Percentiles rank a stretch among this genome's conserved stretches.
Conservation (phyloP, 2,888 invertebrate species). For the Cephus pygmeus region DNA sequence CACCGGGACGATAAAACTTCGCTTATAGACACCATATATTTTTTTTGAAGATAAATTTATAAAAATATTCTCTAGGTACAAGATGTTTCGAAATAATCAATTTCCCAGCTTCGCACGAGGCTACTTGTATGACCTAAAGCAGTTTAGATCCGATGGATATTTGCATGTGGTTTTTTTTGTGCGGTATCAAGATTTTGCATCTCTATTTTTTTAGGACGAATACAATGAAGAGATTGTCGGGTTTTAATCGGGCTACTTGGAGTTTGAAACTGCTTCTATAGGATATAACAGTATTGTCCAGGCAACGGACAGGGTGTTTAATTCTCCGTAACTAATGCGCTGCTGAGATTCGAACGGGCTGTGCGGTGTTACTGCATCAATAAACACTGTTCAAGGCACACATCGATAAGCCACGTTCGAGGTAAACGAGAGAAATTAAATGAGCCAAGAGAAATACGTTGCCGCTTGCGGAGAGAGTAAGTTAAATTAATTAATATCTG, state of each 20-base stretch:
- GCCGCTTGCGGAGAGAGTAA: background rate
- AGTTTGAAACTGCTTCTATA: background rate
- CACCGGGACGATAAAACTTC: background rate
- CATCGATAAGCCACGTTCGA: background rate
- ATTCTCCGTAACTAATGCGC: conserved; percentile 2
- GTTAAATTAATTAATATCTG: background rate
- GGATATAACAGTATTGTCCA: background rate
- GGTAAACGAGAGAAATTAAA: background rate
- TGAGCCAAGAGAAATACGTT: background rate
- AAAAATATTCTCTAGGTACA: background rate
- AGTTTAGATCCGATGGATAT: background rate
- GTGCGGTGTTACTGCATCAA: background rate
- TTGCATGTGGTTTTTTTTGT: background rate
- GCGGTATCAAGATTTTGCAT: background rate
- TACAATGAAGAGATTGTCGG: background rate
- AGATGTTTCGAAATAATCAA: background rate
- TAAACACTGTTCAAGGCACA: background rate
- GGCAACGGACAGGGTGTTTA: conserved; percentile 1
- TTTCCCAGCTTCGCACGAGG: background rate
- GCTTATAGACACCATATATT: background rate
- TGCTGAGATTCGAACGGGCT: background rate
- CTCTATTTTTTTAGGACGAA: background rate
- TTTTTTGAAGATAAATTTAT: background rate
- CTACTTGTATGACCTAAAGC: background rate
- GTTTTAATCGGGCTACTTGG: background rate